phyloP scores from a whole-genome alignment of 2,797 vertebrate species.

The Thunnus albacares region DNA sequence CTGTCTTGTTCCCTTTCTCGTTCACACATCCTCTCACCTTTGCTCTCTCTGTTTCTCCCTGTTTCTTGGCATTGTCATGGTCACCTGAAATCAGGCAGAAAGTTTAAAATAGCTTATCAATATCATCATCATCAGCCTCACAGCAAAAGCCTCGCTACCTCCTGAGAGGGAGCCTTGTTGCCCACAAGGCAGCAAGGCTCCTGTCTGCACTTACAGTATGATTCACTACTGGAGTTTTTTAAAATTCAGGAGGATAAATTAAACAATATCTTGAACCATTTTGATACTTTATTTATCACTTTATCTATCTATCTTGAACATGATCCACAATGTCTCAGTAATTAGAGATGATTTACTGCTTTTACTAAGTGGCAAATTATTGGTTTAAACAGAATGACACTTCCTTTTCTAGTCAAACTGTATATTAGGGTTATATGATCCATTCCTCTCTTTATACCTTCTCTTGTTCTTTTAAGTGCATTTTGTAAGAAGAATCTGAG shows the following conservation, averaged over 20 bases:
- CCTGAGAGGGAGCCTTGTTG: neutral
- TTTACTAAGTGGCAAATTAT: conserved; percentile 1
- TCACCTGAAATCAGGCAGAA: neutral
- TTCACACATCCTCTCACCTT: conserved; percentile 21
- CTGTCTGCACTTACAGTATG: neutral
- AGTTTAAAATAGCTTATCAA: conserved; percentile 12
- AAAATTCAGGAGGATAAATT: conserved; percentile 12
- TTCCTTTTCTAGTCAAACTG: too few species aligned
- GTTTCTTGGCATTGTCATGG: conserved; percentile 5
- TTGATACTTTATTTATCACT: neutral
- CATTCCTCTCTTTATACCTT: too few species aligned
- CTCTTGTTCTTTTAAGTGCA: too few species aligned
- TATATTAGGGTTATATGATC: too few species aligned
- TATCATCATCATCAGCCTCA: neutral
- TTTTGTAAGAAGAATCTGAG: neutral
- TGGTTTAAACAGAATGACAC: neutral
- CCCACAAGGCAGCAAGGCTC: neutral
- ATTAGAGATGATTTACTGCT: neutral
- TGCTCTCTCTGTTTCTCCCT: neutral
- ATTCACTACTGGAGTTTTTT: neutral
- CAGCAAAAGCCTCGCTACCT: conserved; percentile 1
- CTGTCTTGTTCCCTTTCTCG: conserved; percentile 27
- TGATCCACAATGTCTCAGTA: neutral
- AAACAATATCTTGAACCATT: neutral
- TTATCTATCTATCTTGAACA: neutral